A percentile compares a stretch with the other conserved stretches of the same genome.
Evolutionary conservation across 2,113 vertebrate species (phyloP).

Genomic region (Lutjanus erythropterus): DNA sequence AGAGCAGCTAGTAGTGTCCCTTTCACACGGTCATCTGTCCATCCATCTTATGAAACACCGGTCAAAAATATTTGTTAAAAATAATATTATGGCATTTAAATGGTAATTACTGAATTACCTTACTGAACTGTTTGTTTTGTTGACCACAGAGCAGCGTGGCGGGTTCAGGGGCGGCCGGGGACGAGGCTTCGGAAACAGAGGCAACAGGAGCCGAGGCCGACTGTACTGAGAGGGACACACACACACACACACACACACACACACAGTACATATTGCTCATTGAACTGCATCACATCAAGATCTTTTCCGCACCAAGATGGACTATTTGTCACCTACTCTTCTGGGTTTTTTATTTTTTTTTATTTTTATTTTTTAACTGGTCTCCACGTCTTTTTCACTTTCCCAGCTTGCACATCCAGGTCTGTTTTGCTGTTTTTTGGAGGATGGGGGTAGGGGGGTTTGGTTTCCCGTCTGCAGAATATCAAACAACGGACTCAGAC

Average conservation of each 20-base stretch:
- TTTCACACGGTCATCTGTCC: neutral
- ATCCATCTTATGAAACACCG: neutral
- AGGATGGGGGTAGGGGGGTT: neutral
- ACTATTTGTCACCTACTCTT: slow-evolving; percentile 46
- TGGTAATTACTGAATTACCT: neutral
- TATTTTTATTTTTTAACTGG: slow-evolving; percentile 10
- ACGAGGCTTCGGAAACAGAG: slow-evolving; percentile 93
- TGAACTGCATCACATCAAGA: slow-evolving; percentile 69
- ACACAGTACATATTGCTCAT: slow-evolving; percentile 40
- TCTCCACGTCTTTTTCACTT: slow-evolving; percentile 45
- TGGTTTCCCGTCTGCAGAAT: slow-evolving; percentile 43
- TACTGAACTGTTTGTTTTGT: neutral
- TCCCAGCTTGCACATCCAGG: slow-evolving; percentile 3
- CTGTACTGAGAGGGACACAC: slow-evolving; percentile 95
- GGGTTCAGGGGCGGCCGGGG: slow-evolving; percentile 94
- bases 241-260: no score
- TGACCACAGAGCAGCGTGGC: slow-evolving; percentile 93
- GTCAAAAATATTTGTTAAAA: neutral
- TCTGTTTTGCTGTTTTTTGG: slow-evolving; percentile 11
- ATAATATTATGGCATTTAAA: no score
- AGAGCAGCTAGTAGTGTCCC: no score
- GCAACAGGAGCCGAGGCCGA: slow-evolving; percentile 93
- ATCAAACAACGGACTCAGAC: slow-evolving; percentile 36
- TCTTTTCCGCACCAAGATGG: slow-evolving; percentile 34
- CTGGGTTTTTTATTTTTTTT: neutral